These are phyloP conservation scores for Cuculus canorus DNA, from an alignment of 2,797 vertebrate species.

Conservation along the genomic window DNA sequence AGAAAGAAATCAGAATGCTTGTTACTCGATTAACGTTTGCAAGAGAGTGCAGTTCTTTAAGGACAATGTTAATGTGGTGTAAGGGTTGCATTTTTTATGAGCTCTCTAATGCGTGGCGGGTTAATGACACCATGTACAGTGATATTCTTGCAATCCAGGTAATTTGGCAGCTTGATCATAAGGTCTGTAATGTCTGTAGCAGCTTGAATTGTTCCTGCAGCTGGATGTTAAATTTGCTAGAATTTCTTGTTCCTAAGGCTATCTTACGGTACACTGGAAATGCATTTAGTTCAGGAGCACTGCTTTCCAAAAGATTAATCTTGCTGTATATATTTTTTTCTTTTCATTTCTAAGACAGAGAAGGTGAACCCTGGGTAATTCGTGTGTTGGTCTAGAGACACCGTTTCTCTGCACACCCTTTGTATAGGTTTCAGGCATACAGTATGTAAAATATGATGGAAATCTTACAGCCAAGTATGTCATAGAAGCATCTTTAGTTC, in stretches of 20 bases:
- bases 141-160: not conserved
- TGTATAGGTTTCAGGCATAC: not conserved
- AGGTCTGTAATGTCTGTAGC: not conserved
- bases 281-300: constrained; percentile 19
- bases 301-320: constrained; percentile 61
- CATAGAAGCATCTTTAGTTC: not conserved
- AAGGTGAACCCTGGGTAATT: not conserved
- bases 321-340: constrained; percentile 9
- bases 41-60: constrained; percentile 12
- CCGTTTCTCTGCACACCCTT: not conserved
- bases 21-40: constrained; percentile 36
- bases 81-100: constrained; percentile 17
- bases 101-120: not conserved
- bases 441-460: not conserved
- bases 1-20: not conserved
- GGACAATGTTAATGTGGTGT: not conserved
- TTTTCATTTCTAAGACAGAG: not conserved
- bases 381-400: not conserved
- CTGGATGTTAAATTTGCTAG: not conserved
- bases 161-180: not conserved
- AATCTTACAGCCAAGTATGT: not conserved
- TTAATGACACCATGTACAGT: not conserved
- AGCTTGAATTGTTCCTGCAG: not conserved
- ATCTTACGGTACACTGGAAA: not conserved
- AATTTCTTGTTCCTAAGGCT: not conserved